A percentile compares a stretch with the other conserved stretches of the same genome.
phyloP scores from a whole-genome alignment of 1,140 invertebrate genomes.

The Pectinophora gossypiella region DNA sequence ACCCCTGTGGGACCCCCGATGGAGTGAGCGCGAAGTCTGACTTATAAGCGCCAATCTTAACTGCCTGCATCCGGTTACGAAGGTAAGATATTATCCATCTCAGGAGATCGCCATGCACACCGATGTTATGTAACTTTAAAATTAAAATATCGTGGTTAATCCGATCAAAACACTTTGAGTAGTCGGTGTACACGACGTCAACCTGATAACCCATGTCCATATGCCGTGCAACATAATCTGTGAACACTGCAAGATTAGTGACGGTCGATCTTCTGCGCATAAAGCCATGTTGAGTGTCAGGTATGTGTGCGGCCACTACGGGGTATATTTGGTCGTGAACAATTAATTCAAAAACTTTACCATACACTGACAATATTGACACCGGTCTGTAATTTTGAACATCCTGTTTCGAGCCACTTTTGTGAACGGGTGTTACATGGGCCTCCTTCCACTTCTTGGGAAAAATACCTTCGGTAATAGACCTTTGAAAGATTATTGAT shows the following conservation, averaged over 20 bases:
- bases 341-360: slow-evolving; percentile 1
- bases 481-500: not conserved
- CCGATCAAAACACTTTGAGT: slow-evolving; percentile 13
- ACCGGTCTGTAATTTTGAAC: not conserved
- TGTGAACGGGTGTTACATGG: not conserved
- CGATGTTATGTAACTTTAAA: not conserved
- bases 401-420: not conserved
- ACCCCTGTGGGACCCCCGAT: slow-evolving; percentile 3
- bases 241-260: not conserved
- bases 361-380: not conserved
- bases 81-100: slow-evolving; percentile 5
- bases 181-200: slow-evolving; percentile 13
- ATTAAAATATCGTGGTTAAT: slow-evolving; percentile 2
- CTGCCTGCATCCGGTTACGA: not conserved
- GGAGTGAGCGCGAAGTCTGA: not conserved
- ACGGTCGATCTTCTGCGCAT: not conserved
- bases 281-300: not conserved
- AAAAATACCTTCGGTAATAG: not conserved
- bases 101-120: slow-evolving; percentile 1
- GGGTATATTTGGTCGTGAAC: not conserved
- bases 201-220: slow-evolving; percentile 7
- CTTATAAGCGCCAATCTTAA: not conserved
- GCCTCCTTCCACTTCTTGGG: not conserved
- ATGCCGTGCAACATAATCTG: not conserved
- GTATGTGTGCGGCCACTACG: not conserved